Percentiles rank a stretch among this genome's conserved stretches.
phyloP scores from a whole-genome alignment of 53 echinoderm and acorn worm genomes.

The Astropecten irregularis region DNA sequence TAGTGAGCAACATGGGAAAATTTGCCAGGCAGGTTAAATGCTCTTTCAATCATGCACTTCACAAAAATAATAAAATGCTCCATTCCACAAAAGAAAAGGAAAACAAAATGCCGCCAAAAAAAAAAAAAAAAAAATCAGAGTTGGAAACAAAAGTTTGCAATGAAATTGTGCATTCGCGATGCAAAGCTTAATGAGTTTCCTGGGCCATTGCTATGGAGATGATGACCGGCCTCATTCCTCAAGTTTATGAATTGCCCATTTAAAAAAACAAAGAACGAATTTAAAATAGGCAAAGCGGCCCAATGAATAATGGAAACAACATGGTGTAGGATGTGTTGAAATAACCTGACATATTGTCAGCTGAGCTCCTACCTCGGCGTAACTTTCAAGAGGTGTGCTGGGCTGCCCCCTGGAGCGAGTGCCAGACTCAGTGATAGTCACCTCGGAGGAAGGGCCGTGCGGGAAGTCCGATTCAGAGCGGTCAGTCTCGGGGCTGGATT shows the following conservation, averaged over 20 bases:
- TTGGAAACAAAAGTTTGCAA: too few species aligned
- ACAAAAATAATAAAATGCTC: too few species aligned
- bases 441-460: constrained; percentile 70
- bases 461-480: constrained; percentile 47
- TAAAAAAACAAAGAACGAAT: neutral
- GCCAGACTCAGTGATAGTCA: constrained; percentile 88
- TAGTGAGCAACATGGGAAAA: too few species aligned
- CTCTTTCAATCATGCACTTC: too few species aligned
- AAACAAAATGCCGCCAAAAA: too few species aligned
- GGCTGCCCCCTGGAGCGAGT: constrained; percentile 34
- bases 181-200: too few species aligned
- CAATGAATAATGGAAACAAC: neutral
- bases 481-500: constrained; percentile 57
- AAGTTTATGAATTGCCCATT: neutral
- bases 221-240: neutral
- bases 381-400: constrained; percentile 56
- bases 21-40: too few species aligned
- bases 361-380: constrained; percentile 80
- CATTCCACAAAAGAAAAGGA: too few species aligned
- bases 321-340: neutral
- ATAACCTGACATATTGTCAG: neutral
- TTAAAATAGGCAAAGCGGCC: neutral
- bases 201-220: neutral
- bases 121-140: too few species aligned
- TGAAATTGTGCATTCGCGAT: too few species aligned